Conservation (phyloP, 2,113 vertebrate genomes). For the Neolamprologus tretocephalus region DNA sequence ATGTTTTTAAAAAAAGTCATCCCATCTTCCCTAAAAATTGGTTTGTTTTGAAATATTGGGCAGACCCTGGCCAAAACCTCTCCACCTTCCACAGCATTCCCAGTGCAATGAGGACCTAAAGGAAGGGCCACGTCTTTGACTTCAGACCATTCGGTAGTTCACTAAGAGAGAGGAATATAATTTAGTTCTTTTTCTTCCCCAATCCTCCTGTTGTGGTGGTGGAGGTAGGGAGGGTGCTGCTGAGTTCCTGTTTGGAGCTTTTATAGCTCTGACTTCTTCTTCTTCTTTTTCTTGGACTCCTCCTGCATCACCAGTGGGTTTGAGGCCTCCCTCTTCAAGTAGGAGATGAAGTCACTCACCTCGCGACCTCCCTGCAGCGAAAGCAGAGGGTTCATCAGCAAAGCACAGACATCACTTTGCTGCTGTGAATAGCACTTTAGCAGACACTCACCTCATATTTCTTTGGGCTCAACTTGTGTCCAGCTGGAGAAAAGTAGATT, state of each 20-base stretch:
- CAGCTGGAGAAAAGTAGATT: slow-evolving; percentile 90
- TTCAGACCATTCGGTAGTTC: slow-evolving; percentile 70
- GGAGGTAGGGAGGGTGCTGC: not conserved
- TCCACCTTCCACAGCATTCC: slow-evolving; percentile 53
- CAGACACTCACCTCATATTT: slow-evolving; percentile 84
- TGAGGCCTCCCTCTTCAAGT: slow-evolving; percentile 89
- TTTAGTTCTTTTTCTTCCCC: slow-evolving; percentile 63
- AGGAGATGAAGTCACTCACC: slow-evolving; percentile 89
- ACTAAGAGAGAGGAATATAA: slow-evolving; percentile 69
- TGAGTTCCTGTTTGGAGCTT: slow-evolving; percentile 9
- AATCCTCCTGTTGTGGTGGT: not conserved
- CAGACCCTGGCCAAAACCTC: slow-evolving; percentile 54
- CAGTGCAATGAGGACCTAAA: slow-evolving; percentile 55
- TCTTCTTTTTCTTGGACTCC: slow-evolving; percentile 90
- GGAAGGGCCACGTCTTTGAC: slow-evolving; percentile 33
- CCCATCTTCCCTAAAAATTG: slow-evolving; percentile 50
- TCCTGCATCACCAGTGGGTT: slow-evolving; percentile 80
- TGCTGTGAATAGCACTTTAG: too few relatives aligned
- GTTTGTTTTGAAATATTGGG: slow-evolving; percentile 34
- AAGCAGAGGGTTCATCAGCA: not conserved
- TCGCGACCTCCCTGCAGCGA: slow-evolving; percentile 86
- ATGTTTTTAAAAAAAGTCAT: slow-evolving; percentile 46
- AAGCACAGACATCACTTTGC: not conserved
- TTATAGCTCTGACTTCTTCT: slow-evolving; percentile 70
- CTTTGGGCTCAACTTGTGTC: slow-evolving; percentile 89